These are phyloP conservation scores for Phortica variegata DNA, from an alignment of 1,140 invertebrate genomes.

Conservation along the genomic window DNA sequence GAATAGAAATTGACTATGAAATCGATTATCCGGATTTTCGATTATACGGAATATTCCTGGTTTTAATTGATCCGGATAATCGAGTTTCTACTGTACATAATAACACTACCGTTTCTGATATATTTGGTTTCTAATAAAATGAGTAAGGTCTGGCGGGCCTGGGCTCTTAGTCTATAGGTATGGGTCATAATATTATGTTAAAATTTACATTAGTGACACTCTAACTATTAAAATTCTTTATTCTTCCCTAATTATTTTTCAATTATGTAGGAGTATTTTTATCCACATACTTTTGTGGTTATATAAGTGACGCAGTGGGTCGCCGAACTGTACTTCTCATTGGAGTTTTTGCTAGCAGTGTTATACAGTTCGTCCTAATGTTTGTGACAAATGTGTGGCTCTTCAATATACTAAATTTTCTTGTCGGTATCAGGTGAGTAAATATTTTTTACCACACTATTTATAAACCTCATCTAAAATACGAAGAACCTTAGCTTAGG, in stretches of 20 bases:
- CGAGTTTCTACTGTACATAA: too few species aligned
- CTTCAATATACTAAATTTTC: constrained; percentile 60
- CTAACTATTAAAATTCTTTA: too few species aligned
- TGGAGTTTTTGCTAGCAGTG: constrained; percentile 39
- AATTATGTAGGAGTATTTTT: constrained; percentile 35
- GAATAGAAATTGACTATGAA: too few species aligned
- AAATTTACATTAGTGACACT: too few species aligned
- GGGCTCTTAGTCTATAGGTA: too few species aligned
- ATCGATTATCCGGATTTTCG: too few species aligned
- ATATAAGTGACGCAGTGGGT: constrained; percentile 59
- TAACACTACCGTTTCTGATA: too few species aligned
- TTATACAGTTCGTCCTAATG: constrained; percentile 57
- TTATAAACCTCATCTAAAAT: not conserved
- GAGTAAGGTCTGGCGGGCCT: too few species aligned
- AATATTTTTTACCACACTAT: not conserved
- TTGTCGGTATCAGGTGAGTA: constrained; percentile 64
- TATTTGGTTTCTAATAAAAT: too few species aligned
- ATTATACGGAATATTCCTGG: too few species aligned
- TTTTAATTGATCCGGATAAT: too few species aligned
- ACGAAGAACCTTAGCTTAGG: constrained; percentile 52
- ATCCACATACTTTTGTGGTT: constrained; percentile 60
- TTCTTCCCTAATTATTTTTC: not conserved
- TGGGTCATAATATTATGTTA: too few species aligned
- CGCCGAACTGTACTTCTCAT: constrained; percentile 57
- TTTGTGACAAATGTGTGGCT: constrained; percentile 60